Evolutionary conservation across 1,140 invertebrate species (phyloP), one percentile per base, ranked within the genome.

Genomic region (Dreissena rostriformis): DNA sequence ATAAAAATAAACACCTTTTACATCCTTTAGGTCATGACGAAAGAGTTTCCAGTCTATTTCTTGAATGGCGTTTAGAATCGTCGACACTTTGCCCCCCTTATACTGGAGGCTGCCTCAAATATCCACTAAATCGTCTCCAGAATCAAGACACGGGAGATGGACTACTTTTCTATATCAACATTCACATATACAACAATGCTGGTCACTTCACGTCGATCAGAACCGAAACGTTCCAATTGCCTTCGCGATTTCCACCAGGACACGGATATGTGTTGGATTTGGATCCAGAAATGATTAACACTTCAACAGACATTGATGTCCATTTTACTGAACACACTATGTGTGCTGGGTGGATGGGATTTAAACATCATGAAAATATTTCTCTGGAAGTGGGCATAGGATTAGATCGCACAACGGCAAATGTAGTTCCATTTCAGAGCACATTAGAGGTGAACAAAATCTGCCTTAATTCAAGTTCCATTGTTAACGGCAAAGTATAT

Each of bases 171-270:
- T 80, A 78, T 53, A 22, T 80, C 17, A 53, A 77, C 22, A 22
- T 88, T 0, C 68, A 88, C 39, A 82, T 74, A 1, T 88, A 79
- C 71, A 88, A 88, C 72, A 82, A 84, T 61, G 87, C 87, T 6
- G 87, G 87, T 1, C 82, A 86, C 55, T 86, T 57, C 61, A 61
- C 65, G 19, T 70, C 17, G 51, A 52, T 82, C 0, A 57, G 74
- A 28, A 86, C 83, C 12, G 26, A 67, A 66, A 51, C 83, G 5
- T 77, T 87, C 39, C 51, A 22, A 4, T 57, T 89, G 26, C 88
- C 88, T 10, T 77, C 81, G 19, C 71, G 72, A 14, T 84, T 63
- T 63, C 79, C 83, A 15, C 86, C 88, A 10, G 71, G 80, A 39
- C 65, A 75, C 12, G 86, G 77, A 7, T 39, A 82, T n/a, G 77